These are phyloP conservation scores for Syrrhaptes paradoxus DNA, from an alignment of 2,113 vertebrate species.

Conservation along the genomic window DNA sequence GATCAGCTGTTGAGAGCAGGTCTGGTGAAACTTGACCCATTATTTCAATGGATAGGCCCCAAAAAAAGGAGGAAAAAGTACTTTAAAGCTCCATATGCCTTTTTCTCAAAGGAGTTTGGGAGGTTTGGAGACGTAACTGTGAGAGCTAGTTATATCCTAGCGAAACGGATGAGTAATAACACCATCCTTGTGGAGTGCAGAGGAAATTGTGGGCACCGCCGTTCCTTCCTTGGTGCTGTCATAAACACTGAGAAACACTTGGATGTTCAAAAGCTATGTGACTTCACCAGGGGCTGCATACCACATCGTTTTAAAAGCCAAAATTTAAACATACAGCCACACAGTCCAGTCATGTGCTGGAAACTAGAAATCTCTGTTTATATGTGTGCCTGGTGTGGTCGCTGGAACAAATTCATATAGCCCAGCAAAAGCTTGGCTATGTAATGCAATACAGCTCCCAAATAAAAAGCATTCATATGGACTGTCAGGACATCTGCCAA, in stretches of 20 bases:
- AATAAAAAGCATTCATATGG: neutral
- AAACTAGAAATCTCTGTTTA: neutral
- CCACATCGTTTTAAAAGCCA: neutral
- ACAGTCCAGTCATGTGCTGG: neutral
- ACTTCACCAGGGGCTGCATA: neutral
- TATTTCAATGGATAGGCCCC: neutral
- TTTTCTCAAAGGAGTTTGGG: neutral
- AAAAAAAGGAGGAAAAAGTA: neutral
- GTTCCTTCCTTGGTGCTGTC: neutral
- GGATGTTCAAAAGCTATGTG: neutral
- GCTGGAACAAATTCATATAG: neutral
- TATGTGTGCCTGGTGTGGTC: neutral
- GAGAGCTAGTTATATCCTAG: conserved; percentile 16
- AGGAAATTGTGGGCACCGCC: neutral
- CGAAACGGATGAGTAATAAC: conserved; percentile 36
- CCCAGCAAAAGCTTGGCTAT: neutral
- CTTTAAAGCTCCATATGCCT: neutral
- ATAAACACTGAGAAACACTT: neutral
- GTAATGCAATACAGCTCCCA: neutral
- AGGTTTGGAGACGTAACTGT: neutral
- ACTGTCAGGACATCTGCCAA: neutral
- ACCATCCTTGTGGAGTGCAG: neutral
- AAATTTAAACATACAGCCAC: neutral
- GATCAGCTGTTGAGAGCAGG: neutral
- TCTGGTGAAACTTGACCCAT: neutral